Evolutionary conservation across 92 coral and sea anemone species (phyloP).

Genomic region (Porites lobata): DNA sequence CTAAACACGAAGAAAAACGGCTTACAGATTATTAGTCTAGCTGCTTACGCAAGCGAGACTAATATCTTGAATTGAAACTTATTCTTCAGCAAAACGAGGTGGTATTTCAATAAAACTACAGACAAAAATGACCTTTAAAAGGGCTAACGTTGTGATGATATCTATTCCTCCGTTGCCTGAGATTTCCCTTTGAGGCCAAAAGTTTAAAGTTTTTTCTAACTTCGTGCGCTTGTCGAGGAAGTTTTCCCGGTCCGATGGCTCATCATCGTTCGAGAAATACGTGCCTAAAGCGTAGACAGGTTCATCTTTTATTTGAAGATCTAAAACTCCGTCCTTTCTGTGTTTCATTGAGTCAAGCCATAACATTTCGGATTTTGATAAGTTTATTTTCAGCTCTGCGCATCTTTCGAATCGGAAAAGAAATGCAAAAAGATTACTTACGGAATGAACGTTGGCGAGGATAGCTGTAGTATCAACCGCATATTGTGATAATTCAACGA

Average conservation of each 20-base stretch:
- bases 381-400: conserved; percentile 16
- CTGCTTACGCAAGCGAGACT: too few relatives aligned
- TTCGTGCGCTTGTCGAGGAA: background rate
- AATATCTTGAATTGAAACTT: too few relatives aligned
- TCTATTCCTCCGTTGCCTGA: background rate
- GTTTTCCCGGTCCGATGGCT: too few relatives aligned
- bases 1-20: too few relatives aligned
- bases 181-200: background rate
- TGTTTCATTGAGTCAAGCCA: background rate
- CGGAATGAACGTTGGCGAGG: background rate
- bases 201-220: background rate
- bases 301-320: background rate
- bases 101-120: background rate
- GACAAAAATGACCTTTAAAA: background rate
- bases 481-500: background rate
- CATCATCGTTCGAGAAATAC: background rate
- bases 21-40: too few relatives aligned
- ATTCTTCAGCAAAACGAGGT: background rate
- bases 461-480: background rate
- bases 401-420: conserved; percentile 12
- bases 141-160: background rate
- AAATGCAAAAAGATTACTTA: background rate
- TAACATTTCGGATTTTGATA: conserved; percentile 24
- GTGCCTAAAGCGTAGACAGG: background rate
- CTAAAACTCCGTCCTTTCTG: background rate